Evolutionary conservation across 2,113 vertebrate genomes (phyloP), one percentile per base, ranked within the genome.

Genomic region (Myiagra hebetior): DNA sequence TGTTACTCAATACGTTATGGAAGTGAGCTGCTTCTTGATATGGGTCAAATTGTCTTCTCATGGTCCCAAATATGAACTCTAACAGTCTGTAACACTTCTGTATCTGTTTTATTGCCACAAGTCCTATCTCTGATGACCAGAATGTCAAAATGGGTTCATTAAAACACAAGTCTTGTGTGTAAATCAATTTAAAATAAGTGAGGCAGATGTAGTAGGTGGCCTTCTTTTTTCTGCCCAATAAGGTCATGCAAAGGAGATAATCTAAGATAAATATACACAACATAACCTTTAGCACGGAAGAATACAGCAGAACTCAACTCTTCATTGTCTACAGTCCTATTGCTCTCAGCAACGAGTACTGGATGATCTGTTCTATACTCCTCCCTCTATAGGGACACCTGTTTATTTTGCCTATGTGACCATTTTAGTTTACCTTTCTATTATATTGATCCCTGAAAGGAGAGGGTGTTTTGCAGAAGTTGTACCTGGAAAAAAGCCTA

Each of bases 331-430:
- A 21, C 62, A 85, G 35, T 28, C 13, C 57, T 80, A 6, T 31
- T 30, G 8, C 86, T 60, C n/a, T 81, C 37, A 63, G 73, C 0
- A 1, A 65, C 31, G n/a, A 44, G 59, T 37, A 44, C 68, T 69
- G 63, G 60, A 67, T 77, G 55, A 89, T 90, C 42, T 87, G 42
- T 46, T 92, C 88, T 67, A 46, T 67, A 16, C 31, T 85, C 10
- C 80, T 94, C 65, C 12, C 80, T 94, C 59, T 44, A 14, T 1
- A 52, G 64, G 85, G 85, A 91, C 30, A 83, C 0, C 21, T 85
- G 60, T 94, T 95, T 95, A 27, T 94, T 96, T 93, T 95, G 44
- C 65, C 35, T 85, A 12, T 27, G 81, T 86, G 81, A 86, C 56
- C 44, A 53, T 89, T 95, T 70, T 41, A 39, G 47, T 60, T 91